A percentile compares a stretch with the other conserved stretches of the same genome.
Evolutionary conservation across 2,797 vertebrate genomes (phyloP).

Genomic region (Pangasius krempfi): DNA sequence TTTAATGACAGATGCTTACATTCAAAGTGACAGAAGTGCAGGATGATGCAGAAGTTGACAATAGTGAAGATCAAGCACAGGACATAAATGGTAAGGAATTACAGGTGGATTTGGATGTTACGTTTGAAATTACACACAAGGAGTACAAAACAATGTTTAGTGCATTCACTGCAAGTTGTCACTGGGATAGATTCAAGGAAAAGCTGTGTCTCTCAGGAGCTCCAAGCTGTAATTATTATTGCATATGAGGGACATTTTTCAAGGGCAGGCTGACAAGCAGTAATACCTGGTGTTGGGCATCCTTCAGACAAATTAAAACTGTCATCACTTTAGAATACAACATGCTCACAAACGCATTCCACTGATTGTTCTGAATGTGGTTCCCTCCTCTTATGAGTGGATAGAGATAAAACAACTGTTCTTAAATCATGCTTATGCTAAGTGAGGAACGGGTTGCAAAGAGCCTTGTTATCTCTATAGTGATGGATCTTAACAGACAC

Average conservation of each 20-base stretch:
- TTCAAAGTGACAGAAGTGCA: neutral
- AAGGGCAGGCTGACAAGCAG: neutral
- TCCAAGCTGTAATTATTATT: conserved; percentile 6
- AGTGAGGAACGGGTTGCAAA: neutral
- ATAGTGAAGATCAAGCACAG: neutral
- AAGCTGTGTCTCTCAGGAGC: neutral
- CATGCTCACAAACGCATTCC: neutral
- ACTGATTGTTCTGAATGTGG: neutral
- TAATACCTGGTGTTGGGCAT: neutral
- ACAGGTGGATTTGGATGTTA: neutral
- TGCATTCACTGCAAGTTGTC: neutral
- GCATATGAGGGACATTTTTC: conserved; percentile 1
- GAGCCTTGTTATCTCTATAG: neutral
- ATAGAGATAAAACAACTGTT: neutral
- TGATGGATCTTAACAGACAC: neutral
- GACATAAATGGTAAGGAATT: neutral
- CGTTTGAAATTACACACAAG: neutral
- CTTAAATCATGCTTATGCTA: neutral
- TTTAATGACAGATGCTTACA: neutral
- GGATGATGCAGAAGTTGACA: neutral
- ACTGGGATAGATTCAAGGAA: neutral
- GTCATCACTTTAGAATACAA: neutral
- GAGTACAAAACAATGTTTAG: neutral
- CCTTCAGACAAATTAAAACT: neutral
- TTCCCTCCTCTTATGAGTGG: neutral